phyloP scores from a whole-genome alignment of 2,797 vertebrate genomes.

The Uromys caudimaculatus region DNA sequence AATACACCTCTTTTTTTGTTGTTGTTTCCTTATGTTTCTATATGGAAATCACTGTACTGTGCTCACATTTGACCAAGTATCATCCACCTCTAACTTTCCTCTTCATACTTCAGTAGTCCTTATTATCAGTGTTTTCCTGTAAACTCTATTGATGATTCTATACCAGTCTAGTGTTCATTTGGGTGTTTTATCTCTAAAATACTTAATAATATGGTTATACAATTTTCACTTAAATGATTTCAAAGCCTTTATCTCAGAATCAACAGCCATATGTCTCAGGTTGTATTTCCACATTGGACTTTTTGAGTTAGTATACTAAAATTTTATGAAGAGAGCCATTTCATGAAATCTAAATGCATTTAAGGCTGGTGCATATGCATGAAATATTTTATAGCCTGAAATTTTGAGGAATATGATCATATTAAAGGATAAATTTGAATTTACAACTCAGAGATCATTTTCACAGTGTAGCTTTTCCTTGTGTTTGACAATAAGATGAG shows the following conservation, averaged over 20 bases:
- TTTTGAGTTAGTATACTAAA: slow-evolving; percentile 3
- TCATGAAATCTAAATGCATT: slow-evolving; percentile 52
- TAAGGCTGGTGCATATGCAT: neutral
- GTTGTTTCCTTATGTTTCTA: neutral
- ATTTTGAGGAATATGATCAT: slow-evolving; percentile 60
- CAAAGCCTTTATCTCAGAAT: neutral
- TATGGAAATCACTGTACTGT: neutral
- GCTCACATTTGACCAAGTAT: neutral
- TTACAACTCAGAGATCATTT: slow-evolving; percentile 62
- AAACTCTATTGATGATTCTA: neutral
- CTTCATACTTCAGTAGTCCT: neutral
- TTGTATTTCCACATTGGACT: neutral
- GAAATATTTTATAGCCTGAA: slow-evolving; percentile 39
- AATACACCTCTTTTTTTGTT: neutral
- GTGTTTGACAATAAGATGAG: slow-evolving; percentile 37
- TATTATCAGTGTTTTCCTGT: neutral
- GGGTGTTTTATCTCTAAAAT: neutral
- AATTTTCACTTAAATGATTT: neutral
- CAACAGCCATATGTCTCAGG: neutral
- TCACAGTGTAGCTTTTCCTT: slow-evolving; percentile 2
- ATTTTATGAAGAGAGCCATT: slow-evolving; percentile 51
- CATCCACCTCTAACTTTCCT: neutral
- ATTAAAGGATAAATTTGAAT: slow-evolving; percentile 52
- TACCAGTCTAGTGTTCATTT: neutral
- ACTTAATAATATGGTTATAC: neutral